Percentiles rank a stretch among this genome's conserved stretches.
phyloP scores from a whole-genome alignment of 2,888 invertebrate species.

The Ctena decussata region DNA sequence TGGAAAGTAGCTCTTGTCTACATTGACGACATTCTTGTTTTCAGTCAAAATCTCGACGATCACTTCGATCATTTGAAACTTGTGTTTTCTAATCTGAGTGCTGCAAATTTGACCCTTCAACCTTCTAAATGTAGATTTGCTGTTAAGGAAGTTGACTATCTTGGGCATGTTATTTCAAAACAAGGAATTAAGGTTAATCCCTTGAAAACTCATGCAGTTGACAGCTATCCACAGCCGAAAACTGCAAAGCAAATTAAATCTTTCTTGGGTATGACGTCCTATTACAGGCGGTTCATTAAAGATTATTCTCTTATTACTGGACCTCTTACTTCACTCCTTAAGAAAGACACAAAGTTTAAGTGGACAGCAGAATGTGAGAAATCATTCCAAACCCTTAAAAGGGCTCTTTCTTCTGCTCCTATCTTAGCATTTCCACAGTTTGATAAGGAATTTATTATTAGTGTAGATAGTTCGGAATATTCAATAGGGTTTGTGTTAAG shows the following conservation, averaged over 20 bases:
- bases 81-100: not conserved
- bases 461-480: conserved; percentile 51
- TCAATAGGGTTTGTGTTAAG: conserved; percentile 59
- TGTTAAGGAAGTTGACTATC: not conserved
- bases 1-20: not conserved
- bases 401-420: conserved; percentile 49
- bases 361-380: conserved; percentile 37
- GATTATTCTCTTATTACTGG: conserved; percentile 42
- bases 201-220: too few species aligned
- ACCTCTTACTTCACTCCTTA: conserved; percentile 51
- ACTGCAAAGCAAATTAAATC: not conserved
- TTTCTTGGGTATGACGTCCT: not conserved
- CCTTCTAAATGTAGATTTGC: not conserved
- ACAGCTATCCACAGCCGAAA: too few species aligned
- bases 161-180: too few species aligned
- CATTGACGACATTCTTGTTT: not conserved
- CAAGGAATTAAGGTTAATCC: too few species aligned
- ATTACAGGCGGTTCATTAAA: conserved; percentile 47
- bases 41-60: not conserved
- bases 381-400: conserved; percentile 68
- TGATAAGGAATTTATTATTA: conserved; percentile 53
- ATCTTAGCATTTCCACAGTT: conserved; percentile 62
- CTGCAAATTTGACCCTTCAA: not conserved
- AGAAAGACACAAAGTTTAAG: conserved; percentile 28
- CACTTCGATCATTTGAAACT: not conserved